phyloP scores from a whole-genome alignment of 2,888 invertebrate species.

The Drepanosiphum platanoidis region DNA sequence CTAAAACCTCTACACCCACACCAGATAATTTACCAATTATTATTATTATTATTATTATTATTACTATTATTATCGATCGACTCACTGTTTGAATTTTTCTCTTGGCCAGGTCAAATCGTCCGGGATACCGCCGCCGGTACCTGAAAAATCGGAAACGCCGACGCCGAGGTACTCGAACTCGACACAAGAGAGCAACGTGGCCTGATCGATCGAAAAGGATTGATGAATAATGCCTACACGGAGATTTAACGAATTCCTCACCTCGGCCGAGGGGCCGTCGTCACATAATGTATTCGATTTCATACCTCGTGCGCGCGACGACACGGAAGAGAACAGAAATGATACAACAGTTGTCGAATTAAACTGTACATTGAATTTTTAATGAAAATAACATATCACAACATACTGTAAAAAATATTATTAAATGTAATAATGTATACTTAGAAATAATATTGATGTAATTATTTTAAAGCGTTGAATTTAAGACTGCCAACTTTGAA shows the following conservation, averaged over 20 bases:
- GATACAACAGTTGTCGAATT: background rate
- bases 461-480: slow-evolving; percentile 50
- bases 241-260: background rate
- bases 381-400: slow-evolving; percentile 62
- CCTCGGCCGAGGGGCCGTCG: background rate
- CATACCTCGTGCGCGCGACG: background rate
- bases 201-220: background rate
- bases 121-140: slow-evolving; percentile 69
- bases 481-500: slow-evolving; percentile 51
- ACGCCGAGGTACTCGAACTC: slow-evolving; percentile 68
- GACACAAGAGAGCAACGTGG: slow-evolving; percentile 27
- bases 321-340: background rate
- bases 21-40: too few species aligned
- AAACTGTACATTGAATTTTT: slow-evolving; percentile 52
- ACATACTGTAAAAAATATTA: slow-evolving; percentile 57
- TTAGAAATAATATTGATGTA: slow-evolving; percentile 23
- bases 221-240: background rate
- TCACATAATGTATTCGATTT: background rate
- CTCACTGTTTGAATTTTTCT: background rate
- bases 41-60: too few species aligned
- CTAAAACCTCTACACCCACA: too few species aligned
- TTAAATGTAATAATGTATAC: slow-evolving; percentile 46
- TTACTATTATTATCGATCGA: background rate
- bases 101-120: slow-evolving; percentile 17
- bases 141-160: slow-evolving; percentile 71